Base-by-base conservation (phyloP, 2,113 vertebrate species). In the Pelecanus crispus region DNA sequence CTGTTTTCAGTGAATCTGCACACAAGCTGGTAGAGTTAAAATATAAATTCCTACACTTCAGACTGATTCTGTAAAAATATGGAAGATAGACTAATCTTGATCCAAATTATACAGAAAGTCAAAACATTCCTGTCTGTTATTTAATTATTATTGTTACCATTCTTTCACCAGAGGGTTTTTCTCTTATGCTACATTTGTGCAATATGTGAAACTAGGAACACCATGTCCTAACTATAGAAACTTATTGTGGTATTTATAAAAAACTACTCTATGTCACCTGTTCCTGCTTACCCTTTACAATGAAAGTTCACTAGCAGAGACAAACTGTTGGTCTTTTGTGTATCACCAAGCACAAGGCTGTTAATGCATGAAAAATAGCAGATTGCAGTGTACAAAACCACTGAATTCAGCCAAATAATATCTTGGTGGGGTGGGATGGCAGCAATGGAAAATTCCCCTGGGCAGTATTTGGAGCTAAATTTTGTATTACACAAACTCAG, bases 321-420 rank as follows among this genome's bases (percentile, higher is more conserved):
- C 2, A 7, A 91, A 65, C 52, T 0, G 0, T n/a, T 26, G 31
- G 2, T 45, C 8, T 44, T 70, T 65, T 32, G 2, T 75, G 24
- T 40, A 44, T 66, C 61, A 67, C 21, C 47, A 55, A 81, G 13
- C 10, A 59, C 20, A 52, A 52, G 6, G 11, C 4, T 74, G 13
- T 2, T 71, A 86, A 77, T 36, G 31, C 9, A 56, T 28, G 62
- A 78, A 86, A 59, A 86, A 56, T 26, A 50, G 18, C 13, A n/a
- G 40, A 55, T 8, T 65, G 2, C 5, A 38, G 4, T 8, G 15
- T 53, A 18, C 10, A 58, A 67, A 58, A 38, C 5, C n/a, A 34
- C 22, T 17, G 38, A 68, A 44, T 63, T 28, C 13, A 85, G 13
- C 7, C 36, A 59, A 49, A 38, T 25, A 65, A 59, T 32, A 14